phyloP scores from a whole-genome alignment of 1,140 invertebrate species.

The Babylonia areolata region DNA sequence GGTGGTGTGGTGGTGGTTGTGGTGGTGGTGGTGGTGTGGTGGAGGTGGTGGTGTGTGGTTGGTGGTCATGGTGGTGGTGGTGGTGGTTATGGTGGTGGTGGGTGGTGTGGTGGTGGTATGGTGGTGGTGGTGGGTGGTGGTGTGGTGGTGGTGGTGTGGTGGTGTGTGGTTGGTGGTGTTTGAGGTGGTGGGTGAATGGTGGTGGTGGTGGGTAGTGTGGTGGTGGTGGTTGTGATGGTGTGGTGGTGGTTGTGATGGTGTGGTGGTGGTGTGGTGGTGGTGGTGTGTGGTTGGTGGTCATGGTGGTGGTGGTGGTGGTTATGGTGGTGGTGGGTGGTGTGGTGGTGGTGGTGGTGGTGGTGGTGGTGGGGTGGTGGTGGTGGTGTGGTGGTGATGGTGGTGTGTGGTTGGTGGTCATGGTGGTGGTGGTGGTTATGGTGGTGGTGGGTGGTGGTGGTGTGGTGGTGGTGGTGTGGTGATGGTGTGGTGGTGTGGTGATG shows the following conservation, averaged over 20 bases:
- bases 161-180: too few relatives aligned
- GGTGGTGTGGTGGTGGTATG: not conserved
- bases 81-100: not conserved
- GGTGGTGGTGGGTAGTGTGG: constrained; percentile 61
- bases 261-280: not conserved
- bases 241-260: not conserved
- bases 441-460: constrained; percentile 24
- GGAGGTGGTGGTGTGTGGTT: too few relatives aligned
- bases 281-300: not conserved
- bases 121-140: constrained; percentile 62
- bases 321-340: not conserved
- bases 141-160: not conserved
- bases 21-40: not conserved
- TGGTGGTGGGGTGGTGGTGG: not conserved
- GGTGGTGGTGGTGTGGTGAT: not conserved
- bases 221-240: not conserved
- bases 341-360: not conserved
- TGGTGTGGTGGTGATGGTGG: too few relatives aligned
- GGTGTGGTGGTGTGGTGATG: too few relatives aligned
- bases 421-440: not conserved
- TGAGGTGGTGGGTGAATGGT: too few relatives aligned
- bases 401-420: too few relatives aligned
- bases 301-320: not conserved
- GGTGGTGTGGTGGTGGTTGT: constrained; percentile 23
- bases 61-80: not conserved